Evolutionary conservation across 2,797 vertebrate genomes (phyloP).

Genomic region (Poeciliopsis infans): DNA sequence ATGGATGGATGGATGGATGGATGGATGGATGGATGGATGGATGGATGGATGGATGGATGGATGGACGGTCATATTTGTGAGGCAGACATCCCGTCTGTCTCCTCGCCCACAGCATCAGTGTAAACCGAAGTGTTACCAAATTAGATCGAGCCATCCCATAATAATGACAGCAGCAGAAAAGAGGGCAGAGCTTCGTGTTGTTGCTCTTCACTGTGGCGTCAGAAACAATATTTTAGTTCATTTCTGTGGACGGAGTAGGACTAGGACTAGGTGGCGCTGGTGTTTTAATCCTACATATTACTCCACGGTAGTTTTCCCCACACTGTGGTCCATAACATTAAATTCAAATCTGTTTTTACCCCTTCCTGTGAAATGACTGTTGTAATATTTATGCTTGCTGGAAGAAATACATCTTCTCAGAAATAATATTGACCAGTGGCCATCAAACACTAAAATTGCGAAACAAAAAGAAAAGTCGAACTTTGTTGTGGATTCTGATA

Average conservation of each 20-base stretch:
- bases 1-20: constrained; percentile 21
- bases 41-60: constrained; percentile 20
- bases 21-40: constrained; percentile 6
- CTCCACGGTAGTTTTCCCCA: background rate
- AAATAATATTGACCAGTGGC: background rate
- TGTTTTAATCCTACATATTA: background rate
- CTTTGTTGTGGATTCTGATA: background rate
- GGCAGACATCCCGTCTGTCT: constrained; percentile 14
- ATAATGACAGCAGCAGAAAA: constrained; percentile 70
- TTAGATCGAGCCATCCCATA: constrained; percentile 83
- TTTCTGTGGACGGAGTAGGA: constrained; percentile 65
- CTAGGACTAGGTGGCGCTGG: background rate
- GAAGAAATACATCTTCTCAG: background rate
- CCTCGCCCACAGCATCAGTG: constrained; percentile 58
- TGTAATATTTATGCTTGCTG: background rate
- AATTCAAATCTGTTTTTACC: background rate
- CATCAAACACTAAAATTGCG: background rate
- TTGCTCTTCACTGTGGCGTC: constrained; percentile 76
- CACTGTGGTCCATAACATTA: background rate
- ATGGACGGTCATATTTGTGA: constrained; percentile 11
- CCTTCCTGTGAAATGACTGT: background rate
- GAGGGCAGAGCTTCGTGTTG: constrained; percentile 63
- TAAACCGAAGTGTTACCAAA: constrained; percentile 85
- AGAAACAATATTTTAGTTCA: constrained; percentile 76
- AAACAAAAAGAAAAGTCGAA: background rate